Conservation (phyloP, 2,797 vertebrate genomes). For the Molossus alvarezi region DNA sequence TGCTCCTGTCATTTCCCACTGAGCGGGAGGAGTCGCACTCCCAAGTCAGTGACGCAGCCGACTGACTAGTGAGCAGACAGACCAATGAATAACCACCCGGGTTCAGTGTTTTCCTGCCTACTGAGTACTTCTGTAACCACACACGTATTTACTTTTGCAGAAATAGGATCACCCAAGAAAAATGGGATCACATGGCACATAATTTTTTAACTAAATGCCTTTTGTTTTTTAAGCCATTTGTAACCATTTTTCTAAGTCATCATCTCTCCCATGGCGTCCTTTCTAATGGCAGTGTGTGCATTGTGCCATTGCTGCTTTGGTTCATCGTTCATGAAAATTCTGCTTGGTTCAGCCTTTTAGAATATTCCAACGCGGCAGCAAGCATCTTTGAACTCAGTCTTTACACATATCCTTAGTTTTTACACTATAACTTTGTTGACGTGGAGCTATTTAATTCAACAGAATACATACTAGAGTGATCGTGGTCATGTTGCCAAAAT, state of each 20-base stretch:
- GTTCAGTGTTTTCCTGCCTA: not conserved
- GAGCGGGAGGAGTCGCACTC: not conserved
- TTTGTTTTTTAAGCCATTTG: constrained; percentile 29
- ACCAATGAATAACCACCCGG: not conserved
- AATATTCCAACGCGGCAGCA: not conserved
- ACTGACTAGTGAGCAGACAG: not conserved
- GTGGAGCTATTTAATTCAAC: not conserved
- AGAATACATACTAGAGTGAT: not conserved
- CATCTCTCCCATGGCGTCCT: not conserved
- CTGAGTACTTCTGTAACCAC: not conserved
- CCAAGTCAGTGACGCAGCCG: not conserved
- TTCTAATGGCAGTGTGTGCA: not conserved
- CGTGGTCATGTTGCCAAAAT: not conserved
- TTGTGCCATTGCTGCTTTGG: not conserved
- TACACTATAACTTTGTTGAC: constrained; percentile 11
- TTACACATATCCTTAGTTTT: not conserved
- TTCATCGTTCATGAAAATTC: not conserved
- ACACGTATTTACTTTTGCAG: not conserved
- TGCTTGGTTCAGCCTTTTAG: constrained; percentile 1
- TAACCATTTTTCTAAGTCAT: not conserved
- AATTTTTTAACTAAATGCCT: not conserved
- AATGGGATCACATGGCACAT: not conserved
- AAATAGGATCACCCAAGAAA: not conserved
- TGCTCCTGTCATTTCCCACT: not conserved
- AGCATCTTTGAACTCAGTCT: constrained; percentile 8